phyloP scores from a whole-genome alignment of 2,888 invertebrate species.

The Pinctada fucata region DNA sequence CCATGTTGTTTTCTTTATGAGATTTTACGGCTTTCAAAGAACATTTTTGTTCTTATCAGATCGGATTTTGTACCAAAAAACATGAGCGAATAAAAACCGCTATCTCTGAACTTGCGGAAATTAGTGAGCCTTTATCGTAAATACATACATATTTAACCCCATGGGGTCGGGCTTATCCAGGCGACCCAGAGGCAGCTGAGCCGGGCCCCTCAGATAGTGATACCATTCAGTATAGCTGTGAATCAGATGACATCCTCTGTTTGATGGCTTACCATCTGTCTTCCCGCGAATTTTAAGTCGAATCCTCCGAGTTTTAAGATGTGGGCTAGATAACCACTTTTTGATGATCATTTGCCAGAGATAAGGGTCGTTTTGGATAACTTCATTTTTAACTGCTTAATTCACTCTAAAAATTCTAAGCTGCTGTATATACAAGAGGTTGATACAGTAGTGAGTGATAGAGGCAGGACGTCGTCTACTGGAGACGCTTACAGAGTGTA shows the following conservation, averaged over 20 bases:
- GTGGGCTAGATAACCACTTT: constrained; percentile 12
- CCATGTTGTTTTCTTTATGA: too few relatives aligned
- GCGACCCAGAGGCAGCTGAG: not conserved
- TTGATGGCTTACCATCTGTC: not conserved
- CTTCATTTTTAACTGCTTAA: not conserved
- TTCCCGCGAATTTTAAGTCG: not conserved
- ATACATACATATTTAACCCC: not conserved
- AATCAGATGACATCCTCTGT: not conserved
- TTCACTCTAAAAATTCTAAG: not conserved
- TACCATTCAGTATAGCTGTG: not conserved
- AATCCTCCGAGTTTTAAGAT: not conserved
- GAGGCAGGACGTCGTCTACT: not conserved
- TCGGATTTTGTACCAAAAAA: too few relatives aligned
- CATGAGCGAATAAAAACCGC: not conserved
- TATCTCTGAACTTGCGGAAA: not conserved
- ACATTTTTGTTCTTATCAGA: too few relatives aligned
- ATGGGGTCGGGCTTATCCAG: not conserved
- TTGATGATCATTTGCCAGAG: constrained; percentile 7
- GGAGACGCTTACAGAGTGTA: too few relatives aligned
- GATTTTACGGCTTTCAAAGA: too few relatives aligned
- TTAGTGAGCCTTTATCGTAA: not conserved
- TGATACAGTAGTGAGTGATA: not conserved
- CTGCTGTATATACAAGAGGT: not conserved
- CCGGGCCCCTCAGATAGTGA: not conserved
- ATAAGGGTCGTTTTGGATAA: not conserved